Percentiles rank a stretch among this genome's conserved stretches.
Conservation (phyloP, 1,140 invertebrate species). For the Dolichoris vasculosae region DNA sequence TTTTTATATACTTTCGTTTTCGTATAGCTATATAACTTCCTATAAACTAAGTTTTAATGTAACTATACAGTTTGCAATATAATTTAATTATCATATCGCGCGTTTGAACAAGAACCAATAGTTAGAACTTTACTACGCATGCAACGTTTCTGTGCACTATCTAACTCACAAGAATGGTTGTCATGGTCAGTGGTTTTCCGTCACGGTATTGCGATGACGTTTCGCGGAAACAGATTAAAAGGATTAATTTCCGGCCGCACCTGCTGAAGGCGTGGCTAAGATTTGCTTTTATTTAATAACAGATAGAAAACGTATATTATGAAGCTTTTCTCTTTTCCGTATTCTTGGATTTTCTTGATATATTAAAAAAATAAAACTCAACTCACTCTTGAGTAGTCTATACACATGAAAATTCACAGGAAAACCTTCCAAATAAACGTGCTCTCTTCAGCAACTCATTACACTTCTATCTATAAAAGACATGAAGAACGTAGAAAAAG, state of each 20-base stretch:
- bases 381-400: slow-evolving; percentile 65
- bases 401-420: slow-evolving; percentile 58
- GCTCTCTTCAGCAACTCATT: slow-evolving; percentile 61
- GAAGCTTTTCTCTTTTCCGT: not conserved
- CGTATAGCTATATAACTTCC: too few relatives aligned
- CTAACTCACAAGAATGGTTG: not conserved
- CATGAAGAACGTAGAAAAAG: not conserved
- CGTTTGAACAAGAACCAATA: too few relatives aligned
- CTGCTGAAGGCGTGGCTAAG: slow-evolving; percentile 47
- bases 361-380: slow-evolving; percentile 17
- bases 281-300: too few relatives aligned
- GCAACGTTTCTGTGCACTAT: not conserved
- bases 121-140: too few relatives aligned
- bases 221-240: slow-evolving; percentile 60
- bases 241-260: slow-evolving; percentile 58
- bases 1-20: too few relatives aligned
- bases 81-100: not conserved
- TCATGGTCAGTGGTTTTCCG: slow-evolving; percentile 64
- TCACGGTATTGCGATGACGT: slow-evolving; percentile 58
- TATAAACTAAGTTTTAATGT: too few relatives aligned
- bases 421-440: slow-evolving; percentile 39
- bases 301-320: too few relatives aligned
- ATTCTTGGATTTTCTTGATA: too few relatives aligned
- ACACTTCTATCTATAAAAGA: slow-evolving; percentile 48
- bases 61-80: not conserved